A percentile compares a stretch with the other conserved stretches of the same genome.
These are phyloP conservation scores for Dermochelys coriacea DNA, from an alignment of 2,797 vertebrate species.

Conservation along the genomic window DNA sequence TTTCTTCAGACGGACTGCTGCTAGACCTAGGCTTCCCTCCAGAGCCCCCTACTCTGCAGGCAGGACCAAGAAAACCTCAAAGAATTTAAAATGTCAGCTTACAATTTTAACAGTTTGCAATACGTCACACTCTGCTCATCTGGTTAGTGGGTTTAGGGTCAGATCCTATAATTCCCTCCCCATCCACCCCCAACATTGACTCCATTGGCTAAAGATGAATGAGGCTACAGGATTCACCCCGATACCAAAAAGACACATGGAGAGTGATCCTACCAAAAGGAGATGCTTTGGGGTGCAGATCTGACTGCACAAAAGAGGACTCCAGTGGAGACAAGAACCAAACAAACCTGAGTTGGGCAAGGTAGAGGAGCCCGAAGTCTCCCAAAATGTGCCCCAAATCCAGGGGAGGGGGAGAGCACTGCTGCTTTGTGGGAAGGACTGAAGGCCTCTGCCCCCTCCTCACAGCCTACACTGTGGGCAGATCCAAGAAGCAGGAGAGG, in stretches of 20 bases:
- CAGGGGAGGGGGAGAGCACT: background rate
- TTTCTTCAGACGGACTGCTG: background rate
- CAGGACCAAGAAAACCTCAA: background rate
- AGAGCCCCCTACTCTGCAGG: background rate
- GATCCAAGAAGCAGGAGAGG: background rate
- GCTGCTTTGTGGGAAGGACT: background rate
- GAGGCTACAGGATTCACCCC: background rate
- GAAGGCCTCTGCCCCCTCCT: background rate
- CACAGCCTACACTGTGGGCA: background rate
- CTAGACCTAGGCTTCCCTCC: background rate
- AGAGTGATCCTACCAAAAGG: background rate
- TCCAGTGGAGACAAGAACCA: background rate
- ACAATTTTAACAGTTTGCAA: background rate
- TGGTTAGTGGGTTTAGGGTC: background rate
- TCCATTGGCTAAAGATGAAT: background rate
- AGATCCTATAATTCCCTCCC: background rate
- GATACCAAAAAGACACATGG: background rate
- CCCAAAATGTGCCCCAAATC: background rate
- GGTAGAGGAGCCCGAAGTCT: background rate
- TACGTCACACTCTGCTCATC: background rate
- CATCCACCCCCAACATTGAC: background rate
- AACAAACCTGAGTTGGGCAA: background rate
- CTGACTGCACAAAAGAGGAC: background rate
- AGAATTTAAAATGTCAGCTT: background rate
- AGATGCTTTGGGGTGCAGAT: background rate